Base-by-base conservation (phyloP, 2,888 invertebrate species). In the Isoperla grammatica region DNA sequence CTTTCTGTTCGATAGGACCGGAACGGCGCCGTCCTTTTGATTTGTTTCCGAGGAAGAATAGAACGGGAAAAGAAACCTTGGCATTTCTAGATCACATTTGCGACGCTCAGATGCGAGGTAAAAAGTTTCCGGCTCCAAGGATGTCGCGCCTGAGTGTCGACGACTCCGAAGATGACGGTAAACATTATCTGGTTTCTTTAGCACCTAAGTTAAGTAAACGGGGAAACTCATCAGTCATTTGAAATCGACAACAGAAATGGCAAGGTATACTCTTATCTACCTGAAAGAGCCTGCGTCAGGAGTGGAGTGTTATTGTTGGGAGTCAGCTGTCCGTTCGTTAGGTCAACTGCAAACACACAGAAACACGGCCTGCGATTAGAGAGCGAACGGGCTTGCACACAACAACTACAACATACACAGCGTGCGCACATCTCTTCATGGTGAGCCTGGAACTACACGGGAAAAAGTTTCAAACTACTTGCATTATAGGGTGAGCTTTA, bases 301-400 rank as follows among this genome's bases (percentile, higher is more conserved):
- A 94, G 85, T 76, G 93, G 92, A 76, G 92, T 92, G 81, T 92
- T 93, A 86, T 92, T 92, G 85, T 93, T 93, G 78, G 92, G 92
- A 77, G 93, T 93, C 78, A 93, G 86, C 82, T 93, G 93, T 78
- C 93, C 93, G 80, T 93, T 93, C 83, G 90, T 88, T 81, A 93
- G 86, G 84, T 93, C 93, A 86, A 93, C 92, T 92, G 85, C 78
- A 86, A 85, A 80, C 58, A 63, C 56, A 61, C 57, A 63, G 43
- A 62, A 62, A 53, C 59, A 62, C 50, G 29, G 29, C 29, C 29
- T 29, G 29, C 29, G 29, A 29, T 29, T 29, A 29, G 29, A 29
- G 5, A 29, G 29, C 29, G 29, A 29, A n/a, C n/a, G n/a, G n/a
- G 29, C 29, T 29, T 29, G 29, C 29, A 29, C 29, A 29, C 29